Evolutionary conservation across 2,797 vertebrate species (phyloP).

Genomic region (Iguana delicatissima): DNA sequence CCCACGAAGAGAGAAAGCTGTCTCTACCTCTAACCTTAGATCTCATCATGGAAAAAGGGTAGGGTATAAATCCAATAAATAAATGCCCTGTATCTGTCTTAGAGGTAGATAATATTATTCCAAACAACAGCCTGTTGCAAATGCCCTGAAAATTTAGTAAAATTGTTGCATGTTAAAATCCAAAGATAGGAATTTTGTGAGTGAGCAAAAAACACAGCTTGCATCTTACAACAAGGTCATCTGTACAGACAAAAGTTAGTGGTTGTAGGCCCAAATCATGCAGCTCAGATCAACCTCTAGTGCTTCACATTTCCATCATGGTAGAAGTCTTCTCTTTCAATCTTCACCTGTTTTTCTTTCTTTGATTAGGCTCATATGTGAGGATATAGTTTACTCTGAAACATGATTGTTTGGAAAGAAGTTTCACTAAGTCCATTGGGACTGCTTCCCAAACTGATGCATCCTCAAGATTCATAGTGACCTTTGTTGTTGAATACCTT

Average conservation of each 20-base stretch:
- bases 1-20: not conserved
- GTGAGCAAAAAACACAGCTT: not conserved
- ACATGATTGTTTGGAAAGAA: not conserved
- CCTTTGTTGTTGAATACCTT: not conserved
- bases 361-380: no score
- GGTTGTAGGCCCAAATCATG: not conserved
- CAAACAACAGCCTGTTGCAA: not conserved
- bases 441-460: not conserved
- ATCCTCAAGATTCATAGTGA: no score
- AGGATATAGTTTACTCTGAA: no score
- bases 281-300: not conserved
- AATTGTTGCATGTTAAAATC: not conserved
- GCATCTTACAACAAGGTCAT: not conserved
- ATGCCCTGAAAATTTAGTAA: not conserved
- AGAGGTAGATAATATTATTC: not conserved
- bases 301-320: not conserved
- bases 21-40: not conserved
- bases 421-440: no score
- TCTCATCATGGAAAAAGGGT: not conserved
- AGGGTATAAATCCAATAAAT: not conserved
- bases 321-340: no score
- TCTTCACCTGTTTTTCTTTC: no score
- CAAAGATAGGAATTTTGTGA: not conserved
- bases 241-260: not conserved
- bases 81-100: not conserved